phyloP scores from a whole-genome alignment of 2,113 vertebrate genomes.

The Nothoprocta pentlandii region DNA sequence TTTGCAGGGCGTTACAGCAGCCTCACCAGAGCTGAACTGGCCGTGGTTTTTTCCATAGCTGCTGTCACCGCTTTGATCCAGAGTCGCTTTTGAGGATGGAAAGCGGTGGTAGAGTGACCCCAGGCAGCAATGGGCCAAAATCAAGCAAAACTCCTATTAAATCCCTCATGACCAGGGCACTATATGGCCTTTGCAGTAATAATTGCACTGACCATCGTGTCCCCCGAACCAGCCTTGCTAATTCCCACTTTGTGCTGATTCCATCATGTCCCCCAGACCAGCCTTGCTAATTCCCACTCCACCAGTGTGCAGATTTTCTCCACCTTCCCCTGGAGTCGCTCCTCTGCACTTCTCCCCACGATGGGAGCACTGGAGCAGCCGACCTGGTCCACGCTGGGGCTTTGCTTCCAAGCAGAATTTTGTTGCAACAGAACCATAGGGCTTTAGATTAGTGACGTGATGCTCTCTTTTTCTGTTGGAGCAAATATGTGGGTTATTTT shows the following conservation, averaged over 20 bases:
- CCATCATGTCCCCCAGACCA: too few species aligned
- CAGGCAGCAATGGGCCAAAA: neutral
- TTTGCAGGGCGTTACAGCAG: neutral
- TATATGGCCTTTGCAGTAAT: neutral
- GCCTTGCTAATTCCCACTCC: too few species aligned
- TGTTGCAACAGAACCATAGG: neutral
- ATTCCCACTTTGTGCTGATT: neutral
- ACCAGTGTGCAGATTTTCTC: neutral
- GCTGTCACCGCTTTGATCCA: neutral
- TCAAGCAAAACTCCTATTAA: too few species aligned
- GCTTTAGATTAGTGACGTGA: conserved; percentile 2
- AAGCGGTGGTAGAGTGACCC: accelerated
- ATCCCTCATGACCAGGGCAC: too few species aligned
- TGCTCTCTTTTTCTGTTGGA: neutral
- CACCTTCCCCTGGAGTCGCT: neutral
- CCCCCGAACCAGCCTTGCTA: neutral
- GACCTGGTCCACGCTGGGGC: neutral
- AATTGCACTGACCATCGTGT: too few species aligned
- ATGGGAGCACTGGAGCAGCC: neutral
- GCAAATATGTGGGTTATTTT: neutral
- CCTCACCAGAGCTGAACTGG: neutral
- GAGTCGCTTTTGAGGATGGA: neutral
- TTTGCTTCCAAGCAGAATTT: neutral
- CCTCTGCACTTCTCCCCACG: neutral
- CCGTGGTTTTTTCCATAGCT: neutral